These are phyloP conservation scores for Orthosia gracilis DNA, from an alignment of 2,888 invertebrate species.

Conservation along the genomic window DNA sequence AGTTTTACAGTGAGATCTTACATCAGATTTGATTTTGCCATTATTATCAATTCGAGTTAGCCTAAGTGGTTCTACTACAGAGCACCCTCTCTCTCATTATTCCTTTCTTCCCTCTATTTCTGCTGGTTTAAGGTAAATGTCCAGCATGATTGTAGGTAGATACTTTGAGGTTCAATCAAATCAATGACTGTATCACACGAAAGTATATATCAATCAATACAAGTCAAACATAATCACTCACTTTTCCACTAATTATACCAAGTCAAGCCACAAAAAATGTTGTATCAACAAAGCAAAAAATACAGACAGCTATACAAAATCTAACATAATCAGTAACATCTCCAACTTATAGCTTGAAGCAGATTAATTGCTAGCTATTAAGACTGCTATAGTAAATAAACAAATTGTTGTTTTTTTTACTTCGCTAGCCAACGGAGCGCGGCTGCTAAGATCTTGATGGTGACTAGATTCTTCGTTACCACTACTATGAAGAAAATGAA, in stretches of 20 bases:
- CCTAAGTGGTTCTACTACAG: no score
- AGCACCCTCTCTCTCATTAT: no score
- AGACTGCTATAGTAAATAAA: conserved; percentile 59
- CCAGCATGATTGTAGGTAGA: no score
- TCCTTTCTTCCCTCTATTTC: no score
- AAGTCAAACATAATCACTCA: conserved; percentile 3
- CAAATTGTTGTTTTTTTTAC: conserved; percentile 57
- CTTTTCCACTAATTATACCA: neutral
- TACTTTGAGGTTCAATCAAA: neutral
- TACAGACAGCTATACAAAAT: conserved; percentile 29
- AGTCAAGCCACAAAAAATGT: neutral
- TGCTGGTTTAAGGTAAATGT: no score
- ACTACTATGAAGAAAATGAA: conserved; percentile 56
- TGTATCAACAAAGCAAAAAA: conserved; percentile 13
- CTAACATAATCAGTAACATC: conserved; percentile 50
- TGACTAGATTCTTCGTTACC: conserved; percentile 64
- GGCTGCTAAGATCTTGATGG: conserved; percentile 68
- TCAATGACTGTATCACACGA: no score
- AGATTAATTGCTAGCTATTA: conserved; percentile 62
- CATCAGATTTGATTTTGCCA: neutral
- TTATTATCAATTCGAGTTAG: neutral
- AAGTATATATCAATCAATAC: neutral
- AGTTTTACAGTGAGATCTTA: neutral
- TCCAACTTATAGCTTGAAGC: conserved; percentile 37
- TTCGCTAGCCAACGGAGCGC: conserved; percentile 68